Evolutionary conservation across 2,888 invertebrate genomes (phyloP).

Genomic region (Drosophila neonasuta): DNA sequence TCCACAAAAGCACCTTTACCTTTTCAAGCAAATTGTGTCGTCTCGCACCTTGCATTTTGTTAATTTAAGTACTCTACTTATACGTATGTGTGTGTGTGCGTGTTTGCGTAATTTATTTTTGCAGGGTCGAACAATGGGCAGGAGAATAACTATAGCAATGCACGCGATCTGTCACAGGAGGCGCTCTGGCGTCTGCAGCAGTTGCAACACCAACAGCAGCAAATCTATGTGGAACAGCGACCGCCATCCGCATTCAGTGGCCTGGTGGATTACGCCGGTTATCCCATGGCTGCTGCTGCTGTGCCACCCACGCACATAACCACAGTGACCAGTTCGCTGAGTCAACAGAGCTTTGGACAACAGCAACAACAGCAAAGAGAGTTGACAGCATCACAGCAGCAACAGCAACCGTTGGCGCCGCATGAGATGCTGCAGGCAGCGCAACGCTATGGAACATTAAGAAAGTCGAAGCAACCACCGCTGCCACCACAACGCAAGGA

Average conservation of each 20-base stretch:
- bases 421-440: constrained; percentile 72
- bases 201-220: constrained; percentile 68
- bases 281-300: constrained; percentile 50
- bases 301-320: constrained; percentile 69
- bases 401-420: constrained; percentile 54
- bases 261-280: constrained; percentile 76
- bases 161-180: constrained; percentile 76
- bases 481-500: constrained; percentile 74
- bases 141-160: constrained; percentile 79
- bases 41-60: neutral
- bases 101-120: constrained; percentile 29
- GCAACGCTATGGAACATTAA: constrained; percentile 76
- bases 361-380: constrained; percentile 26
- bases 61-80: neutral
- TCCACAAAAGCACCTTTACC: constrained; percentile 17
- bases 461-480: constrained; percentile 75
- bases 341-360: constrained; percentile 74
- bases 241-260: constrained; percentile 77
- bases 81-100: neutral
- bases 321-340: constrained; percentile 72
- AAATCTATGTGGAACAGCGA: constrained; percentile 77
- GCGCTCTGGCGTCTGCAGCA: constrained; percentile 77
- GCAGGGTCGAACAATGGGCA: constrained; percentile 71
- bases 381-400: constrained; percentile 34
- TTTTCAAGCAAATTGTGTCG: neutral